These are phyloP conservation scores for Galleria mellonella DNA, from an alignment of 1,140 invertebrate genomes.

Conservation along the genomic window DNA sequence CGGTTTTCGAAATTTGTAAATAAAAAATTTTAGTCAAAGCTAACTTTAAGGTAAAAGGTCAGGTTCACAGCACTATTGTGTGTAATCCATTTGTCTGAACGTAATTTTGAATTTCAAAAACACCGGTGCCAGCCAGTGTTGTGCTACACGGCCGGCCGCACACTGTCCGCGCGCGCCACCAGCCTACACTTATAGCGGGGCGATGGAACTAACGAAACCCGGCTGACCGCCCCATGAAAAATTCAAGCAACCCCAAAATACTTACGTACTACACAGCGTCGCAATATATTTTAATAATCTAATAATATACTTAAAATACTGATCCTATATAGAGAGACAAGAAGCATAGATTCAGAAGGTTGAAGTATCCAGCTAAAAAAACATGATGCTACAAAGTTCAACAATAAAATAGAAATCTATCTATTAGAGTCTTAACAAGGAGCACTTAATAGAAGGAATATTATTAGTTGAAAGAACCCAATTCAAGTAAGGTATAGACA, in stretches of 20 bases:
- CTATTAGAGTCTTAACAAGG: too few relatives aligned
- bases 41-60: slow-evolving; percentile 21
- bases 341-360: too few relatives aligned
- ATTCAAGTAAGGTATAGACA: too few relatives aligned
- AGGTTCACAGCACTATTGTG: slow-evolving; percentile 42
- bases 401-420: too few relatives aligned
- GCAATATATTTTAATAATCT: slow-evolving; percentile 33
- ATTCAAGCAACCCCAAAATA: slow-evolving; percentile 45
- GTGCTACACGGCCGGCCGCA: slow-evolving; percentile 55
- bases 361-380: too few relatives aligned
- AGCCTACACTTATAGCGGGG: slow-evolving; percentile 47
- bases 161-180: slow-evolving; percentile 51
- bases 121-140: slow-evolving; percentile 50
- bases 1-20: slow-evolving; percentile 2
- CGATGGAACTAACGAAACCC: slow-evolving; percentile 24
- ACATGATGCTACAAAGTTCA: too few relatives aligned
- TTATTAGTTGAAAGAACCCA: too few relatives aligned
- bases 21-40: slow-evolving; percentile 9
- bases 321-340: too few relatives aligned
- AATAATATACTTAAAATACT: too few relatives aligned
- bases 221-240: slow-evolving; percentile 47
- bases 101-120: slow-evolving; percentile 28
- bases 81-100: slow-evolving; percentile 35
- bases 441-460: too few relatives aligned
- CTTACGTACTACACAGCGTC: slow-evolving; percentile 19